A percentile compares a stretch with the other conserved stretches of the same genome.
phyloP scores from a whole-genome alignment of 2,888 invertebrate genomes.

The Cataglyphis livida region DNA sequence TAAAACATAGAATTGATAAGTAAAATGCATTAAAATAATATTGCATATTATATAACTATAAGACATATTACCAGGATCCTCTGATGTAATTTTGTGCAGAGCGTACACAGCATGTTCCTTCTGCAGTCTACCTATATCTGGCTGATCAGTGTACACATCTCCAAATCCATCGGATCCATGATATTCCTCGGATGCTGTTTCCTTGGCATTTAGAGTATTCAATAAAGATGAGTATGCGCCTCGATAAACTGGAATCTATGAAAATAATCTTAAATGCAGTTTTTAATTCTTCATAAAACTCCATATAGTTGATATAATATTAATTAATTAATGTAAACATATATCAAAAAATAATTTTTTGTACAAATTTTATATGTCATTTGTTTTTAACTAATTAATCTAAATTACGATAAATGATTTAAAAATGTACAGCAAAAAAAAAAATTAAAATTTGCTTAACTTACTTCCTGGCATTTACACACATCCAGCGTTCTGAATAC shows the following conservation, averaged over 20 bases:
- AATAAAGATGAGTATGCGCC: slow-evolving; percentile 88
- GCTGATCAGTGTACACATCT: slow-evolving; percentile 86
- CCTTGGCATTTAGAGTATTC: slow-evolving; percentile 81
- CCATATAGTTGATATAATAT: not conserved
- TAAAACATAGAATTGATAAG: not conserved
- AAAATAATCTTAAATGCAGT: slow-evolving; percentile 16
- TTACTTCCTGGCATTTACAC: slow-evolving; percentile 88
- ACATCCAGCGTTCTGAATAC: slow-evolving; percentile 89
- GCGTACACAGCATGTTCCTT: slow-evolving; percentile 88
- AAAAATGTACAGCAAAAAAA: not conserved
- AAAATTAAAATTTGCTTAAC: slow-evolving; percentile 74
- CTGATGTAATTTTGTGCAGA: slow-evolving; percentile 88
- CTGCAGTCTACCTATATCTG: slow-evolving; percentile 86
- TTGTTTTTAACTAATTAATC: not conserved
- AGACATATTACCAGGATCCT: slow-evolving; percentile 85
- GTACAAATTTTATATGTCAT: not conserved
- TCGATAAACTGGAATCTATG: slow-evolving; percentile 90
- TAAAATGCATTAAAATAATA: not conserved
- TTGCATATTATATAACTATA: not conserved
- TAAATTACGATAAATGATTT: not conserved
- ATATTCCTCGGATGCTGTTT: slow-evolving; percentile 84
- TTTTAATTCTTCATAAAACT: not conserved
- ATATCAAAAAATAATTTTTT: not conserved
- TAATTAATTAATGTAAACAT: not conserved
- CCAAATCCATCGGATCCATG: slow-evolving; percentile 92